Base-by-base conservation (phyloP, 2,888 invertebrate genomes). In the Apeira syringaria region DNA sequence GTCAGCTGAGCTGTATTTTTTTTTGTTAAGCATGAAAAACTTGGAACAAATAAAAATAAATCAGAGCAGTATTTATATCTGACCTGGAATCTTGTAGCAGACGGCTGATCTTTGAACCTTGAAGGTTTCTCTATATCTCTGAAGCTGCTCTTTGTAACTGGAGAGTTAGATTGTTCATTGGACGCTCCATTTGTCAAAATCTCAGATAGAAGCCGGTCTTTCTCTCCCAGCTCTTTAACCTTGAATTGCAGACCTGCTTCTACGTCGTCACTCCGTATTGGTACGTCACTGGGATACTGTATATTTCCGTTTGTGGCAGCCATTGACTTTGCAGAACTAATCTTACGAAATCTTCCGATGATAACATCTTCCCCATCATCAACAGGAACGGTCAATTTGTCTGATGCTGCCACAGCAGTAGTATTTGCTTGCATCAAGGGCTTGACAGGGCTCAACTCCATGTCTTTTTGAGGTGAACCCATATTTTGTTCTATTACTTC, bases 71-170 rank as follows among this genome's bases (percentile, higher is more conserved):
- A 2, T 10, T 5, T 15, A 15, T 15, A 27, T n/a, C 63, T 67
- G 50, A 92, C 92, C 86, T 92, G 92, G 67, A 93, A 93, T 47
- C 92, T 88, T 5, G 92, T 92, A 17, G 92, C 89, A 11, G 92
- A 92, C 2, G 92, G 92, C 24, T 85, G 87, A 59, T 92, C 92
- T 64, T 86, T 92, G 55, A 92, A 92, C 44, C 93, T 77, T 0
- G 92, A 91, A 0, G 92, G 92, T 67, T 92, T 92, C 59, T 93
- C 93, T 3, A 85, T 62, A 66, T 93, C 92, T 28, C 93, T 88
- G 64, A 93, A 92, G 68, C 93, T 93, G 64, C 92, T 93, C 64
- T 92, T 92, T 2, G 92, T 91, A 10, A 81, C 60, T 0, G 78
- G 74, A 1, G 75, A 72, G 41, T 59, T 71, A 1, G 68, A 50